Conservation (phyloP, 1,140 invertebrate species). For the Neomicropteryx cornuta region DNA sequence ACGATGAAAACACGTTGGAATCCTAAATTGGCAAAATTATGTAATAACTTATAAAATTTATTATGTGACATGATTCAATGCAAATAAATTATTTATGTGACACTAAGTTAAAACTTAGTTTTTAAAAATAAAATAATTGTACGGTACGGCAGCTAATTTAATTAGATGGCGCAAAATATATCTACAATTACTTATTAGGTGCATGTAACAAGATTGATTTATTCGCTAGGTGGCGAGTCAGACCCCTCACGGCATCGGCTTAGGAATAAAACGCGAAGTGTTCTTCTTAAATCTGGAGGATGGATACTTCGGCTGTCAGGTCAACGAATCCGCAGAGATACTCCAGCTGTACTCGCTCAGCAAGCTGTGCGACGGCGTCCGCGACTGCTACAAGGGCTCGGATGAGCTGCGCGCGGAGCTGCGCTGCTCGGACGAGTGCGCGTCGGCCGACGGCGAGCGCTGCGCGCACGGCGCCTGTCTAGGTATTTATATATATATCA, state of each 20-base stretch:
- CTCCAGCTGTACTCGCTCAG: slow-evolving; percentile 90
- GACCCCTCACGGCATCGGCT: slow-evolving; percentile 61
- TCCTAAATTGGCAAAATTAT: too few relatives aligned
- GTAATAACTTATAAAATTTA: too few relatives aligned
- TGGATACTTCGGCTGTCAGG: slow-evolving; percentile 94
- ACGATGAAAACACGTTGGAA: too few relatives aligned
- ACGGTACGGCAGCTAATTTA: too few relatives aligned
- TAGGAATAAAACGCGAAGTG: slow-evolving; percentile 77
- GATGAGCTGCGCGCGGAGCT: slow-evolving; percentile 82
- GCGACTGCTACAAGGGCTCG: slow-evolving; percentile 83
- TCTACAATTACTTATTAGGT: too few relatives aligned
- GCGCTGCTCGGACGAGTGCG: slow-evolving; percentile 81
- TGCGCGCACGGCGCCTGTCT: slow-evolving; percentile 90
- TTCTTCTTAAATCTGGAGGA: slow-evolving; percentile 95
- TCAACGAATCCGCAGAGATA: slow-evolving; percentile 89
- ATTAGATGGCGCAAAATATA: too few relatives aligned
- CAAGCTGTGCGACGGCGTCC: slow-evolving; percentile 81
- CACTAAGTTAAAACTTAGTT: too few relatives aligned
- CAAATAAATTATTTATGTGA: too few relatives aligned
- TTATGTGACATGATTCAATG: too few relatives aligned
- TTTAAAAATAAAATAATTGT: too few relatives aligned
- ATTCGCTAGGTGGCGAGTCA: slow-evolving; percentile 70
- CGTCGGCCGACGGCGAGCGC: slow-evolving; percentile 47
- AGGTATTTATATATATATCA: too few relatives aligned
- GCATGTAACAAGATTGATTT: too few relatives aligned